These are phyloP conservation scores for Trachemys scripta DNA, from an alignment of 2,113 vertebrate species.

Conservation along the genomic window DNA sequence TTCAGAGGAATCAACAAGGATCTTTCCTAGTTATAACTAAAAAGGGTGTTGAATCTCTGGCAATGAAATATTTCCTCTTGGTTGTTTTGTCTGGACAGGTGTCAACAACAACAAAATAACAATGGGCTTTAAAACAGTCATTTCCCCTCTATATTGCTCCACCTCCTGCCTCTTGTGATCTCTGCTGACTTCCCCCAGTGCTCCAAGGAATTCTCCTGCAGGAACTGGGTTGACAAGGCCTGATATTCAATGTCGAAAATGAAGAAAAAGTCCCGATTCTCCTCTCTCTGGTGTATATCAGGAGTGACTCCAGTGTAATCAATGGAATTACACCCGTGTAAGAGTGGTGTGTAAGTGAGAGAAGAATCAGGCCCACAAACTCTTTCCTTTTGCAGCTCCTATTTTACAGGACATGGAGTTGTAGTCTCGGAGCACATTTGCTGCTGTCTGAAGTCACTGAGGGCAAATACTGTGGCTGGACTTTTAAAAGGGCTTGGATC, in stretches of 20 bases:
- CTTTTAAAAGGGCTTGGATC: conserved; percentile 51
- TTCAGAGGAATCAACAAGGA: background rate
- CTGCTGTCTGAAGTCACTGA: conserved; percentile 4
- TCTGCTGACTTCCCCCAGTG: background rate
- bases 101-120: background rate
- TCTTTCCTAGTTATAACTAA: background rate
- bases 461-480: background rate
- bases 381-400: background rate
- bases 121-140: background rate
- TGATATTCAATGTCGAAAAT: background rate
- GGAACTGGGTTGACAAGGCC: background rate
- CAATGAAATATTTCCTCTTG: background rate
- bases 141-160: background rate
- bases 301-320: background rate
- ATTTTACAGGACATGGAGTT: background rate
- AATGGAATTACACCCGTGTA: background rate
- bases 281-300: rapidly evolving
- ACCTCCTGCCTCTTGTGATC: background rate
- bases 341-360: rapidly evolving
- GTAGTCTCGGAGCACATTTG: background rate
- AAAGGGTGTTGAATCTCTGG: background rate
- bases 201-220: background rate
- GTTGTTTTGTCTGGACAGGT: background rate
- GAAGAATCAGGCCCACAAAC: rapidly evolving
- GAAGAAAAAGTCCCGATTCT: background rate